Evolutionary conservation across 2,888 invertebrate species (phyloP).

Genomic region (Chaetoderma sp.): DNA sequence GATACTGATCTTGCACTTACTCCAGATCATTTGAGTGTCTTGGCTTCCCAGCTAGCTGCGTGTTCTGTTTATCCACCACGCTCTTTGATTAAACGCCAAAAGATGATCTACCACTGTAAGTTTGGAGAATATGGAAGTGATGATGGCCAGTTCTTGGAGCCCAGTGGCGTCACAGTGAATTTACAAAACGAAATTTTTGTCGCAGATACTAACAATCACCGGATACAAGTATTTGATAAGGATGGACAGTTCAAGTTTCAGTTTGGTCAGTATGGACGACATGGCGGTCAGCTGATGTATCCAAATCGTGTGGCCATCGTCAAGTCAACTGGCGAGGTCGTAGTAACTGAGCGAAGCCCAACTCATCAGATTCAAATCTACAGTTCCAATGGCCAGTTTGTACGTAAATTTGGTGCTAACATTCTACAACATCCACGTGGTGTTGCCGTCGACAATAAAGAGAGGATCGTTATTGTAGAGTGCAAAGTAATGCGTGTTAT

Average conservation of each 20-base stretch:
- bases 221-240: too few species aligned
- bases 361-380: conserved; percentile 97
- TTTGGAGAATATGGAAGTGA: conserved; percentile 96
- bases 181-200: too few species aligned
- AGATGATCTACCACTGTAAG: conserved; percentile 99
- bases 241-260: too few species aligned
- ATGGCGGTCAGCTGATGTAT: conserved; percentile 95
- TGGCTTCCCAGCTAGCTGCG: conserved; percentile 85
- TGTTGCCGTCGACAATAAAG: conserved; percentile 97
- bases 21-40: conserved; percentile 80
- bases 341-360: conserved; percentile 93
- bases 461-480: conserved; percentile 98
- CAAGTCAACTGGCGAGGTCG: conserved; percentile 95
- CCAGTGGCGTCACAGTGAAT: too few species aligned
- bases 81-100: conserved; percentile 96
- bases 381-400: conserved; percentile 98
- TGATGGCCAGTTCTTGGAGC: conserved; percentile 90
- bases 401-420: conserved; percentile 97
- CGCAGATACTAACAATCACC: too few species aligned
- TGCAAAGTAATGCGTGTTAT: conserved; percentile 96
- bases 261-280: conserved; percentile 95
- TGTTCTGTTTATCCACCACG: conserved; percentile 57
- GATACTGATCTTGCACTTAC: conserved; percentile 37
- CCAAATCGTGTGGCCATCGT: conserved; percentile 98
- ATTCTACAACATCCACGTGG: conserved; percentile 98